These are phyloP conservation scores for Yponomeuta malinellus DNA, from an alignment of 2,888 invertebrate species.

Conservation along the genomic window DNA sequence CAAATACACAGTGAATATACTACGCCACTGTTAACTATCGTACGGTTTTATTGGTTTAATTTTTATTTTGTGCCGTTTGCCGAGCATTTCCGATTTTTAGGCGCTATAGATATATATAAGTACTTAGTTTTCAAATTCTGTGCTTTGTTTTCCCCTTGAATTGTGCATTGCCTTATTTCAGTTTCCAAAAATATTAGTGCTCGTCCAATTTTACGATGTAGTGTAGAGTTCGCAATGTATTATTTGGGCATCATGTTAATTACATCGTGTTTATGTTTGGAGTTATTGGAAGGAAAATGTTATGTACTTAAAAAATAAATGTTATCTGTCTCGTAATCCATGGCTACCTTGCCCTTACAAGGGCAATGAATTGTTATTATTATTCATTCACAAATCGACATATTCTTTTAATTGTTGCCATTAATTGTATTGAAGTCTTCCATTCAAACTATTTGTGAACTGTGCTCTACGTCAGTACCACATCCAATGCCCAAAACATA, in stretches of 20 bases:
- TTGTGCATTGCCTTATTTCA: background rate
- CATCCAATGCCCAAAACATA: background rate
- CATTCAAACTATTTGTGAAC: background rate
- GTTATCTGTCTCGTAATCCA: no score
- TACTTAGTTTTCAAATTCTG: no score
- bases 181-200: background rate
- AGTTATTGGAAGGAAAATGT: no score
- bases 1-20: background rate
- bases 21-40: background rate
- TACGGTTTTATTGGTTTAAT: background rate
- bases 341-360: no score
- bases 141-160: no score
- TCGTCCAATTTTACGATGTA: background rate
- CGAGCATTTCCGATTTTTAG: background rate
- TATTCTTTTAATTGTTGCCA: no score
- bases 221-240: background rate
- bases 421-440: background rate
- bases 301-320: no score
- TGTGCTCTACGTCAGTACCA: background rate
- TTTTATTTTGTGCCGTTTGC: background rate
- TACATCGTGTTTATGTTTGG: no score
- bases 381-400: no score
- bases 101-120: no score
- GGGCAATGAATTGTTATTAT: no score
- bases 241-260: background rate